A percentile compares a stretch with the other conserved stretches of the same genome.
Evolutionary conservation across 2,113 vertebrate genomes (phyloP).

Genomic region (Australoheros scitulus): DNA sequence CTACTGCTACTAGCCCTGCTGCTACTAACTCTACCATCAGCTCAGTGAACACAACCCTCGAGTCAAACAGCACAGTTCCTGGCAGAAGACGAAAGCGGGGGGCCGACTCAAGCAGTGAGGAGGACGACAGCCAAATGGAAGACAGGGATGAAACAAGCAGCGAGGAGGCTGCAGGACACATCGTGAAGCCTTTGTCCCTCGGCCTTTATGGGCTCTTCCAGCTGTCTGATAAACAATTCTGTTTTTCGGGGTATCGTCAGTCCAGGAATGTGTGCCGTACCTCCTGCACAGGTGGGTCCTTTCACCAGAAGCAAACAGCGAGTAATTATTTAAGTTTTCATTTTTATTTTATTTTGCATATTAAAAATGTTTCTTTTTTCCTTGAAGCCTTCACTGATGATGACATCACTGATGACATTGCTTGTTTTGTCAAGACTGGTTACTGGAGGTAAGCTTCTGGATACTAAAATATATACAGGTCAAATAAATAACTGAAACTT

Average conservation of each 20-base stretch:
- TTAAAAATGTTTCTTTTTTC: not conserved
- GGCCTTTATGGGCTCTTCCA: conserved; percentile 62
- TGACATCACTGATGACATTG: conserved; percentile 57
- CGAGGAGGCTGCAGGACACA: not conserved
- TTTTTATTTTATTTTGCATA: not conserved
- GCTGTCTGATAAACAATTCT: conserved; percentile 44
- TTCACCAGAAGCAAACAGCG: not conserved
- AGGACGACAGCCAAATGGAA: not conserved
- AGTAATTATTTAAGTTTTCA: too few species aligned
- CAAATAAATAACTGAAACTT: not conserved
- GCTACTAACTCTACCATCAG: not conserved
- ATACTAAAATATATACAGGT: not conserved
- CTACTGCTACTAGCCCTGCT: not conserved
- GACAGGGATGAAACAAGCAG: not conserved
- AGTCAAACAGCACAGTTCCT: not conserved
- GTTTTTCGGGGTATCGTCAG: not conserved
- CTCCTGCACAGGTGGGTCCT: conserved; percentile 48
- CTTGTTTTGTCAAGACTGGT: conserved; percentile 14
- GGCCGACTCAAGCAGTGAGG: not conserved
- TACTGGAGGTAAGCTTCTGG: conserved; percentile 36
- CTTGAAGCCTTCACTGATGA: conserved; percentile 54
- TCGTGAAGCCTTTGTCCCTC: not conserved
- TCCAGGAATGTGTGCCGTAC: conserved; percentile 44
- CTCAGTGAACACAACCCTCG: not conserved
- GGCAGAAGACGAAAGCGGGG: not conserved